Conservation (phyloP, 2,888 invertebrate species). For the Euclidia mi region DNA sequence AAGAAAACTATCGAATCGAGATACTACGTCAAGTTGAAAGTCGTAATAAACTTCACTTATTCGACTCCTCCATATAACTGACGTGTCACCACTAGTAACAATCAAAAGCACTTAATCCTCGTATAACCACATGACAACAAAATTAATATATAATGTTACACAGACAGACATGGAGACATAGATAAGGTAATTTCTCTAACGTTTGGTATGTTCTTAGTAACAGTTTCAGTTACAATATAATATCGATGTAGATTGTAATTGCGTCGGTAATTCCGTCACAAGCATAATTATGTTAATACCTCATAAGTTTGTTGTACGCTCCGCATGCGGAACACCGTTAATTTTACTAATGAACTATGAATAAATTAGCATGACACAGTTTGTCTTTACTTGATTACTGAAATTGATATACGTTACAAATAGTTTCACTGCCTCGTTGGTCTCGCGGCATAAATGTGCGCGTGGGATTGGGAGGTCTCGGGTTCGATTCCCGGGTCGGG, state of each 20-base stretch:
- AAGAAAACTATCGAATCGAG: too few species aligned
- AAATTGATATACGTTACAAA: slow-evolving; percentile 12
- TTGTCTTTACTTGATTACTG: slow-evolving; percentile 19
- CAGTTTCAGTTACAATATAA: slow-evolving; percentile 41
- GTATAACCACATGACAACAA: too few species aligned
- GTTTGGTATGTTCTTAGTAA: slow-evolving; percentile 40
- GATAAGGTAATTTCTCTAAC: slow-evolving; percentile 39
- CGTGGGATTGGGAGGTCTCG: too few species aligned
- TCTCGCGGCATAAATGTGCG: too few species aligned
- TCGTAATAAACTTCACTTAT: too few species aligned
- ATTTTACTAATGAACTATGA: slow-evolving; percentile 58
- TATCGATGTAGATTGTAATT: slow-evolving; percentile 60
- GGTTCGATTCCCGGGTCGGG: too few species aligned
- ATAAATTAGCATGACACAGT: slow-evolving; percentile 42
- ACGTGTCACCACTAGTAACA: too few species aligned
- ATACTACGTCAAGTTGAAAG: too few species aligned
- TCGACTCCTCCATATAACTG: too few species aligned
- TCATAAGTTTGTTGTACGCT: slow-evolving; percentile 49
- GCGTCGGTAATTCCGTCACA: slow-evolving; percentile 61
- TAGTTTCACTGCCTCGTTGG: not conserved
- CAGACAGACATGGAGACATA: slow-evolving; percentile 23
- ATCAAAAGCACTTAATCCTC: too few species aligned
- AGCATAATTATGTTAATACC: slow-evolving; percentile 60
- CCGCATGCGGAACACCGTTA: slow-evolving; percentile 39
- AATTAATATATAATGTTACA: slow-evolving; percentile 33